A percentile compares a stretch with the other conserved stretches of the same genome.
phyloP scores from a whole-genome alignment of 1,140 invertebrate species.

The Macrobrachium nipponense region DNA sequence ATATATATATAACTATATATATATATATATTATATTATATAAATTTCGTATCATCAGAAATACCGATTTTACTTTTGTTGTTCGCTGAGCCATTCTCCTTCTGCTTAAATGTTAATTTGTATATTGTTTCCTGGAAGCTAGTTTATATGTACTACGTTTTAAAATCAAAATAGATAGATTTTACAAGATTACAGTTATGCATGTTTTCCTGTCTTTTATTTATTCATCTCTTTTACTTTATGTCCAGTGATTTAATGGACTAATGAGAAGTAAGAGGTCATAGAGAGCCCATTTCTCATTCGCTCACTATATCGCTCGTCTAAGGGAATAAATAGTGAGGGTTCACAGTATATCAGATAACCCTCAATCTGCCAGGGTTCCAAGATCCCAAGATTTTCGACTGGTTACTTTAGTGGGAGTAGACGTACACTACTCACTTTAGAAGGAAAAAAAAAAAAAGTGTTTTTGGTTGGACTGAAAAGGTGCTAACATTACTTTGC shows the following conservation, averaged over 20 bases:
- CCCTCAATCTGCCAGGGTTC: slow-evolving; percentile 36
- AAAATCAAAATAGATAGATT: too few species aligned
- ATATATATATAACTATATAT: too few species aligned
- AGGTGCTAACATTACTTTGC: slow-evolving; percentile 1
- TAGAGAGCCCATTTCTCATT: slow-evolving; percentile 1
- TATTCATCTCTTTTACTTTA: slow-evolving; percentile 30
- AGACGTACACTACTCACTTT: slow-evolving; percentile 1
- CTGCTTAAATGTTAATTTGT: too few species aligned
- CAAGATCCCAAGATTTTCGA: slow-evolving; percentile 24
- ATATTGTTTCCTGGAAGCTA: too few species aligned
- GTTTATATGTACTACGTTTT: too few species aligned
- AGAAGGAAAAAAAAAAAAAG: too few species aligned
- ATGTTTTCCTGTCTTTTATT: slow-evolving; percentile 28
- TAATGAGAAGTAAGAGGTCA: not conserved
- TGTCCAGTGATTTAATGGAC: slow-evolving; percentile 34
- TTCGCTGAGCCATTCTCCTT: too few species aligned
- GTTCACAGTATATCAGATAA: slow-evolving; percentile 32
- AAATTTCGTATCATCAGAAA: too few species aligned
- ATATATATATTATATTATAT: too few species aligned
- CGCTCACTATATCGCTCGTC: slow-evolving; percentile 15
- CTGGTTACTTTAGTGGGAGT: not conserved
- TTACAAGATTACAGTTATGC: too few species aligned
- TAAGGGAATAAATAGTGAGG: slow-evolving; percentile 30
- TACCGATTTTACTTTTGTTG: too few species aligned
- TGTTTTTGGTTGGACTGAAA: too few species aligned